Base-by-base conservation (phyloP, 2,888 invertebrate genomes). In the Archaeoteleia sp. region DNA sequence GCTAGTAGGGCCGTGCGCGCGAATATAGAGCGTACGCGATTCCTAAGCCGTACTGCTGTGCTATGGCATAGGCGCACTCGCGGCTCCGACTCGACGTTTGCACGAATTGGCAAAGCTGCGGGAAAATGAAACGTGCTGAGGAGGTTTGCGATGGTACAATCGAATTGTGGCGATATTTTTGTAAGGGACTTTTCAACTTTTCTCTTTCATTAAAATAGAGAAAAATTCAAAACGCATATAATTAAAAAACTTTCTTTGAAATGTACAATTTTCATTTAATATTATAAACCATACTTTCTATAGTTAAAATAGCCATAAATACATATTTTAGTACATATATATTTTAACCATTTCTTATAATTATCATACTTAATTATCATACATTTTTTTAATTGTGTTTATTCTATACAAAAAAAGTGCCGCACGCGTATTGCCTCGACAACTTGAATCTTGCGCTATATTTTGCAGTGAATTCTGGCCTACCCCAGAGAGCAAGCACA, bases 1-100 rank as follows among this genome's bases (percentile, higher is more conserved):
- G 82, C 80, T 81, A 82, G 78, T 82, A 80, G 81, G 78, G 72
- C 77, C 74, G 74, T 54, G 66, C 67, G 73, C 76, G 66, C 70
- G 75, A 79, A 80, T 80, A 74, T 79, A 76, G 74, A 77, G 70
- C 77, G 68, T 73, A 46, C 71, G 73, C 75, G 68, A 71, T 73
- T 53, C 51, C 17, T 66, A 49, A 34, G 55, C n/a, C n/a, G n/a
- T n/a, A n/a, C 46, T 40, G 45, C 67, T 34, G 43, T 49, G 32
- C 45, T 45, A 27, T 8, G 15, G 25, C 46, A 54, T 45, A 37
- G 17, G 37, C 25, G 29, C 20, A 20, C 39, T 40, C 46, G 23
- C 6, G 34, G 7, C 20, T 17, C 37, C 37, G 14, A 10, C 32
- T 39, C 43, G 10, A 9, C 32, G 14, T 35, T 7, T 30, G 6